phyloP scores from a whole-genome alignment of 1,140 invertebrate genomes.

The Gryllus bimaculatus region DNA sequence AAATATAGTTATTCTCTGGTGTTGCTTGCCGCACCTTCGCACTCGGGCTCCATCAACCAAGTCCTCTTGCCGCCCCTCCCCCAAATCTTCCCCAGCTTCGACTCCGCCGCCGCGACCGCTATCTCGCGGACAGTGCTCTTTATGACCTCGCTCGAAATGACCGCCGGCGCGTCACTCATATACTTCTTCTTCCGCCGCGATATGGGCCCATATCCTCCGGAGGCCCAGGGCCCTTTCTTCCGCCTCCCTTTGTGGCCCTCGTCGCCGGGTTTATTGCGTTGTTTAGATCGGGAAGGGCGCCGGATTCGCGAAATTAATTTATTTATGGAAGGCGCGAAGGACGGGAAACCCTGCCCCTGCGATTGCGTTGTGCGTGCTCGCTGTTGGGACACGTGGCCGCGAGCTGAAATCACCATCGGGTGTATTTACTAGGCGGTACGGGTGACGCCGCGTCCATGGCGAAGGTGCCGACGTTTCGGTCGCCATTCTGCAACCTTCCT shows the following conservation, averaged over 20 bases:
- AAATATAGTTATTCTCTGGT: too few species aligned
- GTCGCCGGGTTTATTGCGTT: not conserved
- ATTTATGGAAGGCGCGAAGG: not conserved
- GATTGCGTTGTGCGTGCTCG: not conserved
- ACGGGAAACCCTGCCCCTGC: not conserved
- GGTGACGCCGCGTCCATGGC: too few species aligned
- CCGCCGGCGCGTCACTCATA: not conserved
- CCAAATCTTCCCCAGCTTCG: too few species aligned
- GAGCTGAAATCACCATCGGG: too few species aligned
- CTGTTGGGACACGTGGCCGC: not conserved
- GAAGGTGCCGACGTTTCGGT: too few species aligned
- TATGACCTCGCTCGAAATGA: not conserved
- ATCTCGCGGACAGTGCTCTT: not conserved
- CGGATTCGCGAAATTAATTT: conserved; percentile 4
- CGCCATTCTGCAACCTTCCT: too few species aligned
- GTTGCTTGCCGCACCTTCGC: too few species aligned
- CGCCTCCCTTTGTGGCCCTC: not conserved
- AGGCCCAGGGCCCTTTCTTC: not conserved
- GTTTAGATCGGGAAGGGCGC: not conserved
- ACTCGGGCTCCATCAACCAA: too few species aligned
- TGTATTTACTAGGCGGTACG: too few species aligned
- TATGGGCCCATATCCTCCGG: not conserved
- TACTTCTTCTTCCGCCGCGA: not conserved
- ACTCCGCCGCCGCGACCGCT: too few species aligned
- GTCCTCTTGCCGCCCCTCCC: too few species aligned